phyloP scores from a whole-genome alignment of 2,797 vertebrate genomes.

The Muscicapa striata region DNA sequence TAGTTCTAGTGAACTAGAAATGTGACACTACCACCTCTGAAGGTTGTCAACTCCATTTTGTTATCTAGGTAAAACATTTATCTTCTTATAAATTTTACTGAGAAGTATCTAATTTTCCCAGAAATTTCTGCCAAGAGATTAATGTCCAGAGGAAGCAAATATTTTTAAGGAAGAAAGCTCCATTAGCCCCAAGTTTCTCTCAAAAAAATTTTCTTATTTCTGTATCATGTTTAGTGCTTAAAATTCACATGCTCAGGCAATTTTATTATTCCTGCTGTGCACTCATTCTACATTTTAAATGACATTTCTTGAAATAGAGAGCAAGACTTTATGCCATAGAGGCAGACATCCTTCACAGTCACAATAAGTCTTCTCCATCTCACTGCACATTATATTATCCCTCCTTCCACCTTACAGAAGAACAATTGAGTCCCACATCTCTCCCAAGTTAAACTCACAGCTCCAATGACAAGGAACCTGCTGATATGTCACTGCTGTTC shows the following conservation, averaged over 20 bases:
- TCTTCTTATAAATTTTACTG: conserved; percentile 13
- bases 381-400: background rate
- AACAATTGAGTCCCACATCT: background rate
- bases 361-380: conserved; percentile 18
- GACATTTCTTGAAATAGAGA: conserved; percentile 37
- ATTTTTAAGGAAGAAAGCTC: background rate
- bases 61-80: background rate
- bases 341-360: conserved; percentile 36
- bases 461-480: background rate
- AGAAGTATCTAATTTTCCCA: conserved; percentile 35
- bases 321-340: background rate
- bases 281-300: conserved; percentile 42
- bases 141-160: background rate
- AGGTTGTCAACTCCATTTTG: background rate
- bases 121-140: conserved; percentile 35
- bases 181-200: background rate
- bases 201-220: background rate
- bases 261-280: conserved; percentile 17
- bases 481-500: background rate
- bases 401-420: conserved; percentile 10
- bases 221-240: conserved; percentile 15
- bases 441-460: background rate
- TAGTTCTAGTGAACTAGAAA: background rate
- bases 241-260: conserved; percentile 22
- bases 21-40: background rate